These are phyloP conservation scores for Bubo bubo DNA, from an alignment of 2,113 vertebrate genomes.

Conservation along the genomic window DNA sequence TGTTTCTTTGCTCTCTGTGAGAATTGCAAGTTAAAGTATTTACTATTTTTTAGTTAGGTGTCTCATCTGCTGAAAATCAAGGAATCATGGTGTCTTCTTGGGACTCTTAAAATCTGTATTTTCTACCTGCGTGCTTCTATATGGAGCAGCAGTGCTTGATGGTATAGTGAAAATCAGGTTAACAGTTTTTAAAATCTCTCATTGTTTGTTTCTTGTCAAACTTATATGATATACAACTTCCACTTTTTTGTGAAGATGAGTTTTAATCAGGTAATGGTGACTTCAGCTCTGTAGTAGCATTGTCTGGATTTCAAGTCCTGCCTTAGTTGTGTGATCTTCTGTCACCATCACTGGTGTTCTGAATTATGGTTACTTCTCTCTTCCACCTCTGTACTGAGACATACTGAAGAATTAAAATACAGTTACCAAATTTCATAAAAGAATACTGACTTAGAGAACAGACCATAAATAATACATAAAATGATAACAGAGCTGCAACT, in stretches of 20 bases:
- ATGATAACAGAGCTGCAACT: not conserved
- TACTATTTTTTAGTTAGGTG: not conserved
- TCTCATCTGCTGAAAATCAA: not conserved
- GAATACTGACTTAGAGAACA: not conserved
- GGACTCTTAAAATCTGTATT: not conserved
- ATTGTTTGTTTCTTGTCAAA: not conserved
- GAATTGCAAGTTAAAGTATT: not conserved
- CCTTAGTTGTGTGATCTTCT: not conserved
- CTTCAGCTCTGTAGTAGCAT: not conserved
- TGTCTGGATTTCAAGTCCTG: not conserved
- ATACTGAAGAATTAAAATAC: not conserved
- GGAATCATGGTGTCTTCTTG: not conserved
- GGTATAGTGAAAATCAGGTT: not conserved
- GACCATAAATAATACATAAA: conserved; percentile 5
- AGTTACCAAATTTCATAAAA: not conserved
- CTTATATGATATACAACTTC: not conserved
- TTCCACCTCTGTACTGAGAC: not conserved
- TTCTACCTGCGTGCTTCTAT: not conserved
- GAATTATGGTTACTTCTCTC: not conserved
- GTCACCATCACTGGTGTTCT: not conserved
- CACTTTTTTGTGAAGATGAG: not conserved
- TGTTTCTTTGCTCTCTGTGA: not conserved
- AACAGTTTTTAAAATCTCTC: not conserved
- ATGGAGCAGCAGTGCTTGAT: not conserved
- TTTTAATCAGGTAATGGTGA: not conserved